Percentiles rank a stretch among this genome's conserved stretches.
phyloP scores from a whole-genome alignment of 2,113 vertebrate genomes.

The Semnornis frantzii region DNA sequence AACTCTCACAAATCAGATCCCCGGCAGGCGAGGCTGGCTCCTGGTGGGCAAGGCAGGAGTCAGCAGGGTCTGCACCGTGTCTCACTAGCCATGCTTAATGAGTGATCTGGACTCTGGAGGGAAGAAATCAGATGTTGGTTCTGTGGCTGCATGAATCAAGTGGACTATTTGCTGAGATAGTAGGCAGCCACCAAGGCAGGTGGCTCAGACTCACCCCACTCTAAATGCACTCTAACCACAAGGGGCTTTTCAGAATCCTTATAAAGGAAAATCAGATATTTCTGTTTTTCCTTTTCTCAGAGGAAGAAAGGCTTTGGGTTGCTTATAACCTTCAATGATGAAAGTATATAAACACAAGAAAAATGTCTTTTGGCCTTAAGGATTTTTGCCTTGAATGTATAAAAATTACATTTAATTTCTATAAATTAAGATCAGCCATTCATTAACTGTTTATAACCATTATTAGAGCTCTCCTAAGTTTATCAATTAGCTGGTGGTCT shows the following conservation, averaged over 20 bases:
- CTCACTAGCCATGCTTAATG: background rate
- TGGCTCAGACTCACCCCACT: background rate
- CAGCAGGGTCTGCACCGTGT: background rate
- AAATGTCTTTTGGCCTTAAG: background rate
- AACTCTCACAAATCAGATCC: constrained; percentile 51
- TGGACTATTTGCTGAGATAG: background rate
- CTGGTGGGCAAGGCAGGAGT: background rate
- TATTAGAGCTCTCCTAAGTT: background rate
- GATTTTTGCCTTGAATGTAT: background rate
- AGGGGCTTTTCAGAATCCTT: background rate
- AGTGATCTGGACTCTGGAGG: background rate
- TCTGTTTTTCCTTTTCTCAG: background rate
- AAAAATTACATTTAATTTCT: background rate
- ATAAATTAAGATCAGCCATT: background rate
- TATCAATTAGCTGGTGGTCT: background rate
- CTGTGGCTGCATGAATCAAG: background rate
- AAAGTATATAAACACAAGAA: background rate
- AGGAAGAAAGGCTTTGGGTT: background rate
- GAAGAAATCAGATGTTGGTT: background rate
- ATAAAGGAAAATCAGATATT: background rate
- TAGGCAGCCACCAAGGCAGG: background rate
- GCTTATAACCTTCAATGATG: background rate
- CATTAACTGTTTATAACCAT: background rate
- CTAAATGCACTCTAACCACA: background rate
- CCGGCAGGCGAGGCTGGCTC: background rate